A percentile compares a stretch with the other conserved stretches of the same genome.
phyloP scores from a whole-genome alignment of 64 coral and sea anemone species.

The Hydrozoanthus tunicans region DNA sequence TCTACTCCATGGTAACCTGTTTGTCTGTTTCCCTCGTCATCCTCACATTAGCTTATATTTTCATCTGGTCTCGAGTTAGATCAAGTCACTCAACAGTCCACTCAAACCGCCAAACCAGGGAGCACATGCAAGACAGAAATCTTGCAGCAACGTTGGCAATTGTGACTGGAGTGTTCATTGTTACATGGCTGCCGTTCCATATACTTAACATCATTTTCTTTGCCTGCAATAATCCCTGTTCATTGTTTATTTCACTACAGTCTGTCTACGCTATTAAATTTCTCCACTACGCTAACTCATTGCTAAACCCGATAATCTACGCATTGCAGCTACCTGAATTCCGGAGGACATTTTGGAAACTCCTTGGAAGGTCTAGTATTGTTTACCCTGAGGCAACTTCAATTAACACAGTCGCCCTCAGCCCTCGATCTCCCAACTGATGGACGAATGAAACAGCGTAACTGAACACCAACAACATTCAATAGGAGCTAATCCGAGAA shows the following conservation, averaged over 20 bases:
- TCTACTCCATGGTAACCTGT: slow-evolving; percentile 65
- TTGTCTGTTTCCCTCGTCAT: slow-evolving; percentile 65
- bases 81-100: background rate
- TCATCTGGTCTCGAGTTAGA: slow-evolving; percentile 71
- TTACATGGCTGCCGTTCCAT: slow-evolving; percentile 37
- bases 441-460: background rate
- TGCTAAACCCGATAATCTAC: slow-evolving; percentile 32
- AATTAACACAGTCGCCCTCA: background rate
- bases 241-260: background rate
- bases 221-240: background rate
- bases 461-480: background rate
- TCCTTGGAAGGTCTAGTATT: background rate
- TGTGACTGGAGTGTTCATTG: slow-evolving; percentile 44
- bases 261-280: slow-evolving; percentile 51
- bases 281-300: slow-evolving; percentile 41
- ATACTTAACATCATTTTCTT: slow-evolving; percentile 42
- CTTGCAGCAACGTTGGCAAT: slow-evolving; percentile 36
- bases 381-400: slow-evolving; percentile 17
- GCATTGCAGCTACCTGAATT: slow-evolving; percentile 38
- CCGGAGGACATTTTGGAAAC: slow-evolving; percentile 26
- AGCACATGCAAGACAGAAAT: slow-evolving; percentile 38
- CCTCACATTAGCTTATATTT: slow-evolving; percentile 62
- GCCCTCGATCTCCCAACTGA: background rate
- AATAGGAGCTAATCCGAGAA: background rate
- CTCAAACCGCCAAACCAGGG: slow-evolving; percentile 9